Percentiles rank a stretch among this genome's conserved stretches.
These are phyloP conservation scores for Mustela erminea DNA, from an alignment of 2,797 vertebrate genomes.

Conservation along the genomic window DNA sequence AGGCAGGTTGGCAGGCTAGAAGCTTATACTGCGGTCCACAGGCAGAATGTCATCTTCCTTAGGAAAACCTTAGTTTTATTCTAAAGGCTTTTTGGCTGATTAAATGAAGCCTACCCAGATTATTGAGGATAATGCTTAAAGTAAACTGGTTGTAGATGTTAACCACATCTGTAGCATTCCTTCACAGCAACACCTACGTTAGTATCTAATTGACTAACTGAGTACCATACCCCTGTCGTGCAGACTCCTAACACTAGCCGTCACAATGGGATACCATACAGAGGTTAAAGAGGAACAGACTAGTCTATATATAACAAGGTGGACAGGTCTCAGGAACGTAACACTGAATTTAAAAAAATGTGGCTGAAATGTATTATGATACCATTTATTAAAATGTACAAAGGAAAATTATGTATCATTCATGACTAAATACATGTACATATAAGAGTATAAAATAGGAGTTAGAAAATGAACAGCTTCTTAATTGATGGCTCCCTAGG, in stretches of 20 bases:
- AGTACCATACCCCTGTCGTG: background rate
- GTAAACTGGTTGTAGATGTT: background rate
- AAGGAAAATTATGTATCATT: background rate
- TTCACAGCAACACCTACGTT: background rate
- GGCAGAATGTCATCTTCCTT: background rate
- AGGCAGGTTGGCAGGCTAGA: background rate
- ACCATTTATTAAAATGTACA: background rate
- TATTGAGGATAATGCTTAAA: background rate
- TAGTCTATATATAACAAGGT: background rate
- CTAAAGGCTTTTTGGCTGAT: background rate
- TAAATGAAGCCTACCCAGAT: background rate
- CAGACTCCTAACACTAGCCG: background rate
- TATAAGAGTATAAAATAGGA: constrained; percentile 10
- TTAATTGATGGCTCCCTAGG: background rate
- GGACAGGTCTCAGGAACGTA: background rate
- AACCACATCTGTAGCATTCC: background rate
- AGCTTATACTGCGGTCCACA: background rate
- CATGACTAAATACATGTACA: background rate
- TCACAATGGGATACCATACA: background rate
- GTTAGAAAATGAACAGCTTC: background rate
- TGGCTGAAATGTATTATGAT: background rate
- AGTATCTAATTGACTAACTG: background rate
- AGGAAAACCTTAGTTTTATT: background rate
- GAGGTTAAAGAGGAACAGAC: background rate
- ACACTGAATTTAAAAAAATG: background rate